Evolutionary conservation across 2,113 vertebrate genomes (phyloP).

Genomic region (Corvus cornix): DNA sequence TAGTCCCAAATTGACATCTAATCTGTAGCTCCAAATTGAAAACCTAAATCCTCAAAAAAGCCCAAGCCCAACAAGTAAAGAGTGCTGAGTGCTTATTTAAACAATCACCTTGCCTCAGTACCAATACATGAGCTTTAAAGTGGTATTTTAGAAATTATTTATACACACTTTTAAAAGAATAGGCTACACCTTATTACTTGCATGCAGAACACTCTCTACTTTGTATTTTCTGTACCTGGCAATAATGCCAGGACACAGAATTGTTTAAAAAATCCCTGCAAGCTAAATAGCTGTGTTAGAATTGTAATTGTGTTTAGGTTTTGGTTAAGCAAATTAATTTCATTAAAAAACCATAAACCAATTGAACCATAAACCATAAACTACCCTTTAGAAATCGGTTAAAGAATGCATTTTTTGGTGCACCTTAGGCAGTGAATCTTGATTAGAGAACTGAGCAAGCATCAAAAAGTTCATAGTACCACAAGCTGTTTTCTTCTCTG

Average conservation of each 20-base stretch:
- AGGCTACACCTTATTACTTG: neutral
- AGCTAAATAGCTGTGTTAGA: constrained; percentile 15
- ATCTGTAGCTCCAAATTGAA: neutral
- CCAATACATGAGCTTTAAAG: neutral
- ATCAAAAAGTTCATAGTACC: constrained; percentile 38
- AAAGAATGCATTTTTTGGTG: constrained; percentile 31
- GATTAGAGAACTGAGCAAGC: constrained; percentile 51
- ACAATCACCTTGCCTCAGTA: neutral
- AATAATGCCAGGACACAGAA: neutral
- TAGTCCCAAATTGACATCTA: neutral
- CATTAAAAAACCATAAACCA: neutral
- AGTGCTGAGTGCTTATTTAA: neutral
- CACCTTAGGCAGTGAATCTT: constrained; percentile 40
- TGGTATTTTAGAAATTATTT: neutral
- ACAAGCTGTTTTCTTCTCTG: constrained; percentile 34
- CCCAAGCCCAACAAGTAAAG: neutral
- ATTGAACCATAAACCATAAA: neutral
- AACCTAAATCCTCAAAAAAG: neutral
- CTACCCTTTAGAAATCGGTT: neutral
- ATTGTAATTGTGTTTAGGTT: constrained; percentile 4
- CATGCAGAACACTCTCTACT: neutral
- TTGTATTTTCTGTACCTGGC: neutral
- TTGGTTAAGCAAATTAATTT: constrained; percentile 55
- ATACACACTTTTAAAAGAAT: neutral
- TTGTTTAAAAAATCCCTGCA: neutral